phyloP scores from a whole-genome alignment of 2,797 vertebrate genomes.

The Coendou prehensilis region DNA sequence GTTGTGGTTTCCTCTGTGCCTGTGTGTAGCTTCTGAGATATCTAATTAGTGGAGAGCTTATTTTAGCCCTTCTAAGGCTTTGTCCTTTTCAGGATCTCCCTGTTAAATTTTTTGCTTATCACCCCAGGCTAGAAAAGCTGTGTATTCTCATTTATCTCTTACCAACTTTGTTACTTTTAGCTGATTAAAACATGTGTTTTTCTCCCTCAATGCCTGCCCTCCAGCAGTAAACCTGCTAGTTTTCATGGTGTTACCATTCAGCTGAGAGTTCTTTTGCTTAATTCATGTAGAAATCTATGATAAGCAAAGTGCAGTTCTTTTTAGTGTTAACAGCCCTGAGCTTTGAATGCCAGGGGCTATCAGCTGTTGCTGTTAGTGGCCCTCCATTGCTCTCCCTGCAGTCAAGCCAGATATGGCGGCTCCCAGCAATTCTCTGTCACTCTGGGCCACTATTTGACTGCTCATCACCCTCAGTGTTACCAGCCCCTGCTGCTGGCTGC shows the following conservation, averaged over 20 bases:
- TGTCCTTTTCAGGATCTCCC: constrained; percentile 1
- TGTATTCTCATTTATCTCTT: constrained; percentile 21
- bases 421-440: background rate
- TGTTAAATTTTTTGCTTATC: constrained; percentile 42
- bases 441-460: background rate
- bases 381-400: background rate
- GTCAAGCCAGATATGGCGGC: background rate
- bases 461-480: background rate
- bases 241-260: background rate
- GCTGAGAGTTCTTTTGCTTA: background rate
- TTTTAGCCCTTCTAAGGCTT: background rate
- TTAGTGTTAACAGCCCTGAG: background rate
- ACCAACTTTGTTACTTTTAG: constrained; percentile 31
- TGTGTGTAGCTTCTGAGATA: background rate
- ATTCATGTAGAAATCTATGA: background rate
- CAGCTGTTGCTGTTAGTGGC: background rate
- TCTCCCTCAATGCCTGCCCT: background rate
- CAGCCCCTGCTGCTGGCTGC: background rate
- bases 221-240: background rate
- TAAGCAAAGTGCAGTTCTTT: background rate
- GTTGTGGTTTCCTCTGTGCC: background rate
- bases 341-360: background rate
- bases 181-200: background rate
- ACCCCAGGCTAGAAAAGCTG: background rate
- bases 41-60: background rate